These are phyloP conservation scores for Sycon ciliatum DNA, from an alignment of 37 sponge, comb jelly and placozoan genomes.

Conservation along the genomic window DNA sequence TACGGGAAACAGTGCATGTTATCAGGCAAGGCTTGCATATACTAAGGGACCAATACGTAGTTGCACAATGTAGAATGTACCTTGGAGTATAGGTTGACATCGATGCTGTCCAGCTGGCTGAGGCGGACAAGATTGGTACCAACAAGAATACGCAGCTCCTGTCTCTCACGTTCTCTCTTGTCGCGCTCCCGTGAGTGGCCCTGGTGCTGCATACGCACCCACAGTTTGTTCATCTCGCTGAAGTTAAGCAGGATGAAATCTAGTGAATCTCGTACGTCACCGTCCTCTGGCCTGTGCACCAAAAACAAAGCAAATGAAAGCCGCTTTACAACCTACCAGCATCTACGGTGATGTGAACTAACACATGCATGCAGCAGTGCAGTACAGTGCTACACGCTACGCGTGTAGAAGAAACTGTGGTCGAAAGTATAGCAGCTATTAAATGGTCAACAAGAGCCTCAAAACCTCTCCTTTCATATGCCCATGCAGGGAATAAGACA, in stretches of 20 bases:
- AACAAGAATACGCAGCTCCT: conserved; percentile 89
- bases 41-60: background rate
- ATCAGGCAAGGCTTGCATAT: background rate
- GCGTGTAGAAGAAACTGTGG: too few species aligned
- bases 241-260: conserved; percentile 89
- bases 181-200: conserved; percentile 93
- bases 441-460: too few species aligned
- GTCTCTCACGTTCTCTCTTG: conserved; percentile 86
- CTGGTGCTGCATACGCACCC: conserved; percentile 99
- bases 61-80: conserved; percentile 12
- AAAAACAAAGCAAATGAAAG: background rate
- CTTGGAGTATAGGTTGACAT: conserved; percentile 58
- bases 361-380: too few species aligned
- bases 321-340: too few species aligned
- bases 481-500: too few species aligned
- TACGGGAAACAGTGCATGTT: background rate
- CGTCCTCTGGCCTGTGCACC: conserved; percentile 34
- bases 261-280: conserved; percentile 75
- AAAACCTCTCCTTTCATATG: too few species aligned
- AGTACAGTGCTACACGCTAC: too few species aligned
- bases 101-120: conserved; percentile 76
- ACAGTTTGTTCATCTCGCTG: conserved; percentile 98
- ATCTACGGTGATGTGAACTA: too few species aligned
- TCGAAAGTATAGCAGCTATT: too few species aligned
- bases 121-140: conserved; percentile 95